These are phyloP conservation scores for Galeruca laticollis DNA, from an alignment of 2,888 invertebrate genomes.

Conservation along the genomic window DNA sequence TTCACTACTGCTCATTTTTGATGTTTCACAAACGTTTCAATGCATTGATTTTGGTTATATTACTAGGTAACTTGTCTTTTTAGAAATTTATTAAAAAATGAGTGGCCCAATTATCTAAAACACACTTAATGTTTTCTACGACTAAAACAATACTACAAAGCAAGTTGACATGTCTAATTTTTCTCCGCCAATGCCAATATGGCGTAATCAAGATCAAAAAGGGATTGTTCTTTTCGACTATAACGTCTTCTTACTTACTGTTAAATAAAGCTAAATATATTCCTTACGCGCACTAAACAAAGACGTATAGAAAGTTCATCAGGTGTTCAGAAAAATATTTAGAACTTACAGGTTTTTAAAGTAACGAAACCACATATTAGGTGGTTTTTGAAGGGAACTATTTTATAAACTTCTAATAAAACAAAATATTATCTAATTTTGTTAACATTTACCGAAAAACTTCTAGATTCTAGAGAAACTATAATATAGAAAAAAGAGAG, in stretches of 20 bases:
- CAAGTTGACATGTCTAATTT: conserved; percentile 24
- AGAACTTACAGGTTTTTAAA: no score
- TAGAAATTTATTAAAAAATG: background rate
- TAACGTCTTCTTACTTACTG: background rate
- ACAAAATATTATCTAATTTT: no score
- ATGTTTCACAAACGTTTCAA: background rate
- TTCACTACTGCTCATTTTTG: conserved; percentile 56
- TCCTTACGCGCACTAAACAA: background rate
- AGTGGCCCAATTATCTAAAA: background rate
- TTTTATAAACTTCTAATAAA: no score
- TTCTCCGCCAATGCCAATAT: conserved; percentile 26
- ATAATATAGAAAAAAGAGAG: background rate
- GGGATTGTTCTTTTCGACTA: conserved; percentile 3
- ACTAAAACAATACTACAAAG: conserved; percentile 17
- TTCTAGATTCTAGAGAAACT: no score
- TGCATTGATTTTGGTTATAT: background rate
- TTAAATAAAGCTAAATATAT: background rate
- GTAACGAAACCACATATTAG: no score
- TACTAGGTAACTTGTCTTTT: background rate
- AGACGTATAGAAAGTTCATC: background rate
- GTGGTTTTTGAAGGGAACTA: background rate
- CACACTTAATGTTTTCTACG: conserved; percentile 11
- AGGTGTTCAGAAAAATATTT: background rate
- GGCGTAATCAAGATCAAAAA: conserved; percentile 21
- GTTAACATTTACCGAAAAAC: background rate